Percentiles rank a stretch among this genome's conserved stretches.
Conservation (phyloP, 2,888 invertebrate genomes). For the Stratiomys singularior region DNA sequence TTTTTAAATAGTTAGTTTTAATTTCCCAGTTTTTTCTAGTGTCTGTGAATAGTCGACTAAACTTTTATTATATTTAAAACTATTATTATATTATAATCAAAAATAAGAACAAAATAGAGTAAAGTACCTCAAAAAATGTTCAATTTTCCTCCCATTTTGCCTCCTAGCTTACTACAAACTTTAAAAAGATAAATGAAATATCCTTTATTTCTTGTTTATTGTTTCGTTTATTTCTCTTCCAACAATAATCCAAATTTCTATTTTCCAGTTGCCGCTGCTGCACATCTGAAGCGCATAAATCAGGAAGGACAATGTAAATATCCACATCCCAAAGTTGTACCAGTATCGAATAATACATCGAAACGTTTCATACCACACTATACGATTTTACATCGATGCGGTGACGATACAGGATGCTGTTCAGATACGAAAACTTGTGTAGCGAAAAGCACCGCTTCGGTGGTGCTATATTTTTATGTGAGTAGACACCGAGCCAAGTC, state of each 20-base stretch:
- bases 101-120: too few relatives aligned
- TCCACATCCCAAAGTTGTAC: conserved; percentile 59
- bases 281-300: conserved; percentile 57
- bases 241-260: neutral
- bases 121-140: too few relatives aligned
- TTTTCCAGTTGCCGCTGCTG: conserved; percentile 47
- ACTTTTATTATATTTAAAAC: too few relatives aligned
- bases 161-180: too few relatives aligned
- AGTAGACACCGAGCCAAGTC: conserved; percentile 51
- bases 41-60: too few relatives aligned
- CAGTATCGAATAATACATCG: conserved; percentile 64
- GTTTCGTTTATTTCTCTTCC: neutral
- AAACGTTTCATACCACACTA: conserved; percentile 84
- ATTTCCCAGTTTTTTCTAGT: too few relatives aligned
- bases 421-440: conserved; percentile 77
- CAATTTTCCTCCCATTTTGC: too few relatives aligned
- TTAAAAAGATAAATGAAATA: too few relatives aligned
- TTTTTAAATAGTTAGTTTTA: too few relatives aligned
- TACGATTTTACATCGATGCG: conserved; percentile 86
- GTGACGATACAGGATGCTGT: conserved; percentile 89
- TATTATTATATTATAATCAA: too few relatives aligned
- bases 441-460: conserved; percentile 71
- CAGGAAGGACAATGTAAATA: conserved; percentile 57
- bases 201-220: too few relatives aligned
- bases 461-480: conserved; percentile 60